Base-by-base conservation (phyloP, 2,888 invertebrate species). In the Clunio marinus region DNA sequence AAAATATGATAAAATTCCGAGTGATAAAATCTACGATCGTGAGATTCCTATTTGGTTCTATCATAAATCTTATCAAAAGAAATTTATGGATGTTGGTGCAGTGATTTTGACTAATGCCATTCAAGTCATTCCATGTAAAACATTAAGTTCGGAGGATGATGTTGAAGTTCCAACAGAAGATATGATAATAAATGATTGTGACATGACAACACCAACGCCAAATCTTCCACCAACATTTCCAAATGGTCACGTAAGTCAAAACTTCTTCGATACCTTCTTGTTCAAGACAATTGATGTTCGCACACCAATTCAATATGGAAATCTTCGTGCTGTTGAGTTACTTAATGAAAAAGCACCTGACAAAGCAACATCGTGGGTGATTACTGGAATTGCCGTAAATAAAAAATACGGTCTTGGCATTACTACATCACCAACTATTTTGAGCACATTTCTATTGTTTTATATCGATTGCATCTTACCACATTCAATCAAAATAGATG, bases 21-120 rank as follows among this genome's bases (percentile, higher is more conserved):
- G 45, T 10, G 32, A 32, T 7, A 10, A 20, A 8, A 13, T 24
- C 17, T 63, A 22, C 37, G 63, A 63, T 45, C 27, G 7, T 17
- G 46, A 63, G 2, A 63, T 63, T 63, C 63, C 63, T 17, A 17
- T 63, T 10, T 63, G 27, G 25, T 66, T 66, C 24, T 55, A 66
- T 35, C 32, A n/a, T 27, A 17, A 27, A 10, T 66, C 55, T 46
- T 51, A 55, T 66, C 22, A 66, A 7, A 51, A 66, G 27, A 32
- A 5, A 55, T 55, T 66, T 55, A 24, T 66, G n/a, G 63, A 63
- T 13, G 46, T 46, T 27, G 46, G 46, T 25, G 27, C 46, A 13
- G 45, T 46, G 13, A 63, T 63, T 15, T 46, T 63, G 28, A 63
- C 45, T 3, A 63, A 63, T 20, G 63, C 28, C 2, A 17, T 15